Evolutionary conservation across 2,888 invertebrate species (phyloP).

Genomic region (Luperina testacea): DNA sequence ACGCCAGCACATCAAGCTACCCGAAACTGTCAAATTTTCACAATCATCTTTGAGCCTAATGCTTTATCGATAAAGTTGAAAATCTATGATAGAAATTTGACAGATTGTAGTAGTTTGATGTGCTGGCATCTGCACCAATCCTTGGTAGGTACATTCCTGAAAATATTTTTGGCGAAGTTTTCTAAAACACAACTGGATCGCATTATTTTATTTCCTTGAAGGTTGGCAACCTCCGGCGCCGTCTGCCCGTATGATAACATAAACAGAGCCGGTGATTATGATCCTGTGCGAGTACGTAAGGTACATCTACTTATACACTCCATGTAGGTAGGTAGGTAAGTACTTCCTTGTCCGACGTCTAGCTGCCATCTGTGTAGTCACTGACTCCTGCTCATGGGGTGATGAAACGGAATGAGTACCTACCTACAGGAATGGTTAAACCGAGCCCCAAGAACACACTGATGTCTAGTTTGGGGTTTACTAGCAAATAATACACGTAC

Average conservation of each 20-base stretch:
- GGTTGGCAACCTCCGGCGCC: constrained; percentile 37
- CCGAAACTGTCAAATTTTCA: too few species aligned
- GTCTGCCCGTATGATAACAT: constrained; percentile 63
- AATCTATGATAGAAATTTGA: too few species aligned
- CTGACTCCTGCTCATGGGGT: neutral
- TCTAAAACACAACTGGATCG: neutral
- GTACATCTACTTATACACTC: neutral
- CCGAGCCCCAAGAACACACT: too few species aligned
- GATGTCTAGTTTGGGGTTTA: too few species aligned
- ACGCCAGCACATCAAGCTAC: too few species aligned
- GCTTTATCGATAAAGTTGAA: too few species aligned
- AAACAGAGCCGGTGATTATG: constrained; percentile 68
- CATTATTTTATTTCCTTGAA: neutral
- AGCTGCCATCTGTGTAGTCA: constrained; percentile 31
- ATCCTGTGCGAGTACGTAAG: constrained; percentile 19
- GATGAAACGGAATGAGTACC: neutral
- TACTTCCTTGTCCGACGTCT: neutral
- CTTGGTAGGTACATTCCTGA: neutral
- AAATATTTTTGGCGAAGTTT: neutral
- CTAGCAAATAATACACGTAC: too few species aligned
- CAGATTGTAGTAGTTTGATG: too few species aligned
- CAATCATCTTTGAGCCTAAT: too few species aligned
- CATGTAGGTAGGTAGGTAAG: neutral
- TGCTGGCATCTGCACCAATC: neutral
- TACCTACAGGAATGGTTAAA: neutral